phyloP scores from a whole-genome alignment of 2,797 vertebrate species.

The Hemitrygon akajei region DNA sequence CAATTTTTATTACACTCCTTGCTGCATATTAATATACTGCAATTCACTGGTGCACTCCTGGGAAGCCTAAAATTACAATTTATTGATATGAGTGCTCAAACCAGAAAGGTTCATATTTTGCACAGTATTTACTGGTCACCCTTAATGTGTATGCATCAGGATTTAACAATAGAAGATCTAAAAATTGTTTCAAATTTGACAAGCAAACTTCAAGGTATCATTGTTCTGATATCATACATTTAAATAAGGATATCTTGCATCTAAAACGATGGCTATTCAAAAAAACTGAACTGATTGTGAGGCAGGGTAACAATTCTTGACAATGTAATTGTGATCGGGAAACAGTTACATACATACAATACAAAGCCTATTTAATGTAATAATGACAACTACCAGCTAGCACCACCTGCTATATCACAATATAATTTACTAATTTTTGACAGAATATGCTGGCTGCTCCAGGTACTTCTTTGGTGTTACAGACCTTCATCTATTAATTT shows the following conservation, averaged over 20 bases:
- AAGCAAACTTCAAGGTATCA: neutral
- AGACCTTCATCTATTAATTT: neutral
- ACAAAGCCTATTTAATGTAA: neutral
- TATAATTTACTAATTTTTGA: neutral
- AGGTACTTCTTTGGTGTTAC: neutral
- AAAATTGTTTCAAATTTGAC: neutral
- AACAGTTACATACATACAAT: neutral
- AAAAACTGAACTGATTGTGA: neutral
- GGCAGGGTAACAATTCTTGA: neutral
- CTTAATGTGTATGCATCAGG: neutral
- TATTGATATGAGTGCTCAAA: conserved; percentile 10
- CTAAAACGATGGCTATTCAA: neutral
- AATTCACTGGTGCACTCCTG: neutral
- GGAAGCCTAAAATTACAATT: neutral
- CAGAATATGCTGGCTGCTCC: conserved; percentile 6
- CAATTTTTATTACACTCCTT: conserved; percentile 28
- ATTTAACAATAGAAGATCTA: neutral
- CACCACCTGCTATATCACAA: neutral
- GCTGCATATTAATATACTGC: conserved; percentile 29
- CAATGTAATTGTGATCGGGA: neutral
- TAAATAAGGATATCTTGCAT: neutral
- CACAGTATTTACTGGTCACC: neutral
- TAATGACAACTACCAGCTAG: neutral
- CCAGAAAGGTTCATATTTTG: neutral
- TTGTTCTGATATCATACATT: neutral